phyloP scores from a whole-genome alignment of 2,113 vertebrate species.

The Orycteropus afer region DNA sequence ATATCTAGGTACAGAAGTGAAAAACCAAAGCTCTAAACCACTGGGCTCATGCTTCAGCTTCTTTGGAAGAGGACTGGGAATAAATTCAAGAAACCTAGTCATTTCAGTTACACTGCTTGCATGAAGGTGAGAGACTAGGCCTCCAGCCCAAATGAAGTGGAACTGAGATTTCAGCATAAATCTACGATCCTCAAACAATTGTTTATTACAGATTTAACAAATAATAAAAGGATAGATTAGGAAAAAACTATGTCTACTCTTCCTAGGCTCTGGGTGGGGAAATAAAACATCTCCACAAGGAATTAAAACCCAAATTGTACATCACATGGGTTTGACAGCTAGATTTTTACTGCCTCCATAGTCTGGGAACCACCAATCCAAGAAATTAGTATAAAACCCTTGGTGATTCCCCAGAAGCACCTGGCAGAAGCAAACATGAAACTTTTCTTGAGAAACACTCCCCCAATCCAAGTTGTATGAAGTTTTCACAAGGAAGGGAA shows the following conservation, averaged over 20 bases:
- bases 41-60: background rate
- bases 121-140: background rate
- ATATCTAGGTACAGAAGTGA: background rate
- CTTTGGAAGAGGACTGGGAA: background rate
- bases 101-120: background rate
- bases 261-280: background rate
- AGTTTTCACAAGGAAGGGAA: background rate
- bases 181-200: background rate
- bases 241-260: background rate
- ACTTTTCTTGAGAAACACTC: background rate
- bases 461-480: background rate
- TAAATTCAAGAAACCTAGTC: background rate
- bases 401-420: background rate
- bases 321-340: background rate
- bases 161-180: background rate
- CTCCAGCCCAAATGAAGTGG: background rate
- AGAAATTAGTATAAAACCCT: constrained; percentile 11
- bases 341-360: background rate
- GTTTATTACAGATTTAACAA: background rate
- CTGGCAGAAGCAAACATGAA: background rate
- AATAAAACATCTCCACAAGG: background rate
- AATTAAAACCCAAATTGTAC: background rate
- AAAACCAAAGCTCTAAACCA: constrained; percentile 12
- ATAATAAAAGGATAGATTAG: background rate
- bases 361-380: background rate